Percentiles rank a stretch among this genome's conserved stretches.
phyloP scores from a whole-genome alignment of 2,113 vertebrate genomes.

The Echinops telfairi region DNA sequence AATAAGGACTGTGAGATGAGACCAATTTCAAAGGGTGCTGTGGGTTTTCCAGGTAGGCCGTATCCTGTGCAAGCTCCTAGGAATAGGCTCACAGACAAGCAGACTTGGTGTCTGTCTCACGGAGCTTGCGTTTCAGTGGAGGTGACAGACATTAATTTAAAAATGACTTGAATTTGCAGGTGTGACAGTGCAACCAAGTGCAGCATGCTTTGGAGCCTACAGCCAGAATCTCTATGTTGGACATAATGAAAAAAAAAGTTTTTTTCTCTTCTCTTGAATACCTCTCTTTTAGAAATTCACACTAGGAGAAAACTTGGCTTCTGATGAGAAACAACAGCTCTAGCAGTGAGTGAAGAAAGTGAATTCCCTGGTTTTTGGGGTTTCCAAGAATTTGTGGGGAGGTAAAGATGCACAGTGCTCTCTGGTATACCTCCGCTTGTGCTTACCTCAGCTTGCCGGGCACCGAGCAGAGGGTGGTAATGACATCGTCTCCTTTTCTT shows the following conservation, averaged over 20 bases:
- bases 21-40: not conserved
- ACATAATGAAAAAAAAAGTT: not conserved
- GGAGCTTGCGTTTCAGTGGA: not conserved
- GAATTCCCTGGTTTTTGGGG: not conserved
- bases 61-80: not conserved
- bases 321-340: not conserved
- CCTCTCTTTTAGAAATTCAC: constrained; percentile 8
- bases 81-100: not conserved
- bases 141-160: not conserved
- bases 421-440: not conserved
- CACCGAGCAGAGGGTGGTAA: not conserved
- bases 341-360: not conserved
- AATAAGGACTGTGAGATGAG: not conserved
- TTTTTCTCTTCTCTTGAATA: not conserved
- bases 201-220: not conserved
- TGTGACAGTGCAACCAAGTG: not conserved
- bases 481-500: not conserved
- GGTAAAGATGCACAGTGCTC: not conserved
- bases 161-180: not conserved
- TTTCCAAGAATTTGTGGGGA: not conserved
- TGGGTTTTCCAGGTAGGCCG: not conserved
- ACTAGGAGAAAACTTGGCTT: not conserved
- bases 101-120: not conserved
- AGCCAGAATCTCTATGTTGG: not conserved
- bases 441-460: not conserved